Evolutionary conservation across 2,888 invertebrate genomes (phyloP), one percentile per base, ranked within the genome.

Genomic region (Rhabditoides inermis): DNA sequence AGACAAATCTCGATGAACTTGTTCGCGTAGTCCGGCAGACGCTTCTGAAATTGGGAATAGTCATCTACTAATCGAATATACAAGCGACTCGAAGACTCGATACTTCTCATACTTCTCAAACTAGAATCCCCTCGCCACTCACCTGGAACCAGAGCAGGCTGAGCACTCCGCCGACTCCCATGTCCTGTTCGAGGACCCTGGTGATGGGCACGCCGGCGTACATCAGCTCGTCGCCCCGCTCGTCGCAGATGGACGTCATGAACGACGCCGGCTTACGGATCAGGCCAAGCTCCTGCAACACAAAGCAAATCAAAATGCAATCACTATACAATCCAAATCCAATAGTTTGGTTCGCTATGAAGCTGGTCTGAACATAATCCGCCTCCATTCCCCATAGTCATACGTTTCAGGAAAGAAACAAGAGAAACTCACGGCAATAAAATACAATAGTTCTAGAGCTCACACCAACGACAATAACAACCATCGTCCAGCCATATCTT

Each of bases 171-270:
- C 98, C 98, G 56, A 98, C 88, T 22, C 98, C 98, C 60, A 98
- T 85, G 75, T 91, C 89, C 73, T 90, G 85, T 78, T 90, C 90
- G 61, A 98, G 82, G 42, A 95, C 88, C 72, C 80, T 69, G 4
- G 83, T 83, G 68, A 85, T 85, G 15, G 84, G 84, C 79, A 91
- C 89, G 35, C 98, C 98, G 62, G 94, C 94, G 81, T 98, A 99
- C 37, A 65, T 64, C 36, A 73, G 53, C 40, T 73, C 65, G 40
- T 65, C 91, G 10, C 98, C 98, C 63, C 98, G 83, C 80, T 98
- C 98, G 79, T 98, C 98, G 77, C 95, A 95, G 73, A 98, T 99
- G 18, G 90, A 90, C 22, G 95, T 94, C 87, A 99, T 95, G 80
- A 98, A 98, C 2, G 92, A 92, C 0, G 98, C 95, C 37, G 98